Percentiles rank a stretch among this genome's conserved stretches.
Evolutionary conservation across 2,113 vertebrate species (phyloP).

Genomic region (Bolborhynchus lineola): DNA sequence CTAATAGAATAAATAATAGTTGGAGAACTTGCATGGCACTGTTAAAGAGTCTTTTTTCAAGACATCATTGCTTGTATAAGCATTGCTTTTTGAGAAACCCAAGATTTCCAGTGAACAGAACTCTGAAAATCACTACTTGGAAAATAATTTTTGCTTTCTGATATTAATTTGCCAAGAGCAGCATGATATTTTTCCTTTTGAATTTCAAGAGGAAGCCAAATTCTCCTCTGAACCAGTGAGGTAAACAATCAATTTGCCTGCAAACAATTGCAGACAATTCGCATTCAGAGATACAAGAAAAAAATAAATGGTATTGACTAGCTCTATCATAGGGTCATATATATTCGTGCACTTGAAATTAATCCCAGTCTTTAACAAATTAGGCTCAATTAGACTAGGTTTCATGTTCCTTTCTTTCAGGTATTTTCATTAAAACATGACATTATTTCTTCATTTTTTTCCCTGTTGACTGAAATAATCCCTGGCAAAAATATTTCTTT

Average conservation of each 20-base stretch:
- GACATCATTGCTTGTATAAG: neutral
- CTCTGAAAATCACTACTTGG: neutral
- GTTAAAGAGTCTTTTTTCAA: conserved; percentile 14
- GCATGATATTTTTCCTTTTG: neutral
- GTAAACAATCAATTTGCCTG: neutral
- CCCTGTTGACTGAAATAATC: neutral
- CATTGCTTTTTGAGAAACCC: neutral
- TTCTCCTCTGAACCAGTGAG: neutral
- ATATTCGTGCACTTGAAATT: neutral
- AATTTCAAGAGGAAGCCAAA: neutral
- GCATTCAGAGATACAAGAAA: neutral
- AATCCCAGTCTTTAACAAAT: neutral
- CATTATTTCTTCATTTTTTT: neutral
- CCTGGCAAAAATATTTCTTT: neutral
- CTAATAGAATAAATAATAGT: neutral
- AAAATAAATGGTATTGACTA: neutral
- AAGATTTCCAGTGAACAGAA: neutral
- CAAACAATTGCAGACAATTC: neutral
- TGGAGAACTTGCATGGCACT: neutral
- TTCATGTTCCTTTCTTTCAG: neutral
- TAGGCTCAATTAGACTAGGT: neutral
- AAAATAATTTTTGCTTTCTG: conserved; percentile 7
- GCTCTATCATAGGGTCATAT: neutral
- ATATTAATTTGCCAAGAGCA: neutral
- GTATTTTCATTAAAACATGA: neutral